Conservation (phyloP, 1,140 invertebrate species). For the Coptotermes formosanus region DNA sequence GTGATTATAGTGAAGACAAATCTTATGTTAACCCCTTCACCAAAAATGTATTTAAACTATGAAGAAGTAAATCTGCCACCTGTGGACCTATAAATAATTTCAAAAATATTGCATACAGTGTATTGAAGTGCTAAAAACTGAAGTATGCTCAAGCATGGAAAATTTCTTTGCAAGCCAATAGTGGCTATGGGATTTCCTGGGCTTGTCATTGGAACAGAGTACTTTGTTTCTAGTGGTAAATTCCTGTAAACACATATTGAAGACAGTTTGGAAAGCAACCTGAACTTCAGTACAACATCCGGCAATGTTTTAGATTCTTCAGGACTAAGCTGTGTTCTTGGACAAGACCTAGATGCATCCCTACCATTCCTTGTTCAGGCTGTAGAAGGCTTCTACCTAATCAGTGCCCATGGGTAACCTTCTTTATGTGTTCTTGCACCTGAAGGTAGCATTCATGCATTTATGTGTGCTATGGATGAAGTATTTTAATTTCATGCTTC, state of each 20-base stretch:
- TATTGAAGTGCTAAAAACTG: too few relatives aligned
- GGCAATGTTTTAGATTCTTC: not conserved
- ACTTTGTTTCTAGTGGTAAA: too few relatives aligned
- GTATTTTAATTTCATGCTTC: not conserved
- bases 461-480: not conserved
- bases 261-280: not conserved
- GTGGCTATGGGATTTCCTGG: too few relatives aligned
- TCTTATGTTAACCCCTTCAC: not conserved
- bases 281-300: not conserved
- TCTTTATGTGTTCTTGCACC: not conserved
- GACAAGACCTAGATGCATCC: slow-evolving; percentile 5
- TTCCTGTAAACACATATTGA: not conserved
- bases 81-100: too few relatives aligned
- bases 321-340: not conserved
- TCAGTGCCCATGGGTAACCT: slow-evolving; percentile 8
- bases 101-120: too few relatives aligned
- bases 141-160: too few relatives aligned
- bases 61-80: too few relatives aligned
- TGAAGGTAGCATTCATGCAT: not conserved
- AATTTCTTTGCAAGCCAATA: too few relatives aligned
- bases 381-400: not conserved
- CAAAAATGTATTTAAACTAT: too few relatives aligned
- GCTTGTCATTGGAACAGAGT: too few relatives aligned
- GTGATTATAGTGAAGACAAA: not conserved
- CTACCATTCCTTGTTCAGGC: not conserved